Evolutionary conservation across 2,888 invertebrate species (phyloP).

Genomic region (Leptinotarsa rubiginosa): DNA sequence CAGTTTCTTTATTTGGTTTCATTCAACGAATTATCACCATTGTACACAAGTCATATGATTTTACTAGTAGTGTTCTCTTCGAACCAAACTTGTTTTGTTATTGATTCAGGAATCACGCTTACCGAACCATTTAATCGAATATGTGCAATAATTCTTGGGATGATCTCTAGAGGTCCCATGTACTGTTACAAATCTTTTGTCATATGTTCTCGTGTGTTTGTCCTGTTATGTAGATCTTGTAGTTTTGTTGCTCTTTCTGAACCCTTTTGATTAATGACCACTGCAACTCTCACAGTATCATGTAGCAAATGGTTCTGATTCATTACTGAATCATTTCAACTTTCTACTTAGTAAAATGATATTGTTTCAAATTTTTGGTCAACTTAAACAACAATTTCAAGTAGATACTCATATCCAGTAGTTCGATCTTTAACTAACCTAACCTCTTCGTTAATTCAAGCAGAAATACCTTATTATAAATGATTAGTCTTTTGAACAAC

Average conservation of each 20-base stretch:
- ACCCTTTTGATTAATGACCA: not conserved
- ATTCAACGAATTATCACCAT: constrained; percentile 20
- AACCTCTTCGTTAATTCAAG: no score
- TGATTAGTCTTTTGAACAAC: no score
- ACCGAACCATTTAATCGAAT: not conserved
- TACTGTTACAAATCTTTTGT: not conserved
- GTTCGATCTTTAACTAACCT: no score
- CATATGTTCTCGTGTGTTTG: no score
- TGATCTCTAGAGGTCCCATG: not conserved
- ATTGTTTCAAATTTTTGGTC: no score
- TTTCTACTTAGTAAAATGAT: no score
- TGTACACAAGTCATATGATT: constrained; percentile 15
- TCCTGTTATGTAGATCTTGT: no score
- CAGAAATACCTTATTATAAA: no score
- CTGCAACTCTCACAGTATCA: not conserved
- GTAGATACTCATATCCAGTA: no score
- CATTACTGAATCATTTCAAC: no score
- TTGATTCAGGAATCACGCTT: constrained; percentile 19
- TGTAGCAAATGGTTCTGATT: not conserved
- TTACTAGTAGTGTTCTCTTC: constrained; percentile 10
- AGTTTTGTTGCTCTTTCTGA: no score
- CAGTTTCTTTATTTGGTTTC: constrained; percentile 13
- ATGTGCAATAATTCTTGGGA: not conserved
- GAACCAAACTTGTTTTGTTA: constrained; percentile 19
- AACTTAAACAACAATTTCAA: no score